These are phyloP conservation scores for Otocyon megalotis DNA, from an alignment of 2,113 vertebrate species.

Conservation along the genomic window DNA sequence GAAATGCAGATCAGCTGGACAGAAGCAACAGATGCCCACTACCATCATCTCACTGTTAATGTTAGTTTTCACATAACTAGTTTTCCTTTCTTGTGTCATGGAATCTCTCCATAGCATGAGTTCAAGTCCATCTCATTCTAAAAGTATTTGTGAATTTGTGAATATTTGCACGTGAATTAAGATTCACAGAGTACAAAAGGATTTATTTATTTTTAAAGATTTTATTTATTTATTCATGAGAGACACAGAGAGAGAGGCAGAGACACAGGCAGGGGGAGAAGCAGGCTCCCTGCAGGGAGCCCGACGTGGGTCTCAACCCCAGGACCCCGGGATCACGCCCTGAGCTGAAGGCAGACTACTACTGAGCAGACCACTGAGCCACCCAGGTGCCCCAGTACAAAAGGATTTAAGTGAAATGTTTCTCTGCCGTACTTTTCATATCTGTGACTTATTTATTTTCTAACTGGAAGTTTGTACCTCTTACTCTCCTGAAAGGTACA, in stretches of 20 bases:
- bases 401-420: neutral
- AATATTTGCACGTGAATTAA: neutral
- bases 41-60: rapidly evolving
- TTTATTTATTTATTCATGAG: no score
- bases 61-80: neutral
- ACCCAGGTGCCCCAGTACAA: no score
- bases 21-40: neutral
- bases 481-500: neutral
- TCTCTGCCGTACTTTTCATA: neutral
- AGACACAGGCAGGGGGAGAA: no score
- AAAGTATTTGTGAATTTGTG: neutral
- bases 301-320: no score
- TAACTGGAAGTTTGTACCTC: neutral
- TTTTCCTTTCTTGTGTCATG: neutral
- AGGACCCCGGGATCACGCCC: no score
- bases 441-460: neutral
- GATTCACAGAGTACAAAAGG: neutral
- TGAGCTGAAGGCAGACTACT: no score
- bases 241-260: no score
- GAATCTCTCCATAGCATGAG: neutral
- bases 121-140: neutral
- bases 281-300: no score
- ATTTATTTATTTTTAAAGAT: neutral
- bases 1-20: neutral
- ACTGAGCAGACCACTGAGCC: no score